These are phyloP conservation scores for Exaiptasia diaphana DNA, from an alignment of 64 coral and sea anemone genomes.

Conservation along the genomic window DNA sequence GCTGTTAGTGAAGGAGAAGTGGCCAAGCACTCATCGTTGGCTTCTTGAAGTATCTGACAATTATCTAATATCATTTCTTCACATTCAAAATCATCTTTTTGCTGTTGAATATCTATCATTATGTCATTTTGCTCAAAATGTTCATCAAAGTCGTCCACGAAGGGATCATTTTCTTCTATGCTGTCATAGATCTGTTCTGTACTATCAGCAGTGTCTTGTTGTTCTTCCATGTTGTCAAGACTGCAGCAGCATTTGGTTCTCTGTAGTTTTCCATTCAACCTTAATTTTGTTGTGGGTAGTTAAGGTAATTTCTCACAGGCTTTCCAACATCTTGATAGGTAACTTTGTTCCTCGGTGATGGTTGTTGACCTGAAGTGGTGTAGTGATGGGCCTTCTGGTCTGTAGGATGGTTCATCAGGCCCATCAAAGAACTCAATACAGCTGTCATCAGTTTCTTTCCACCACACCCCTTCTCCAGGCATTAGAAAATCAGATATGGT, in stretches of 20 bases:
- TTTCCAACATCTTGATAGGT: slow-evolving; percentile 32
- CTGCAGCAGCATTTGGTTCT: neutral
- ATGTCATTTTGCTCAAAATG: too few relatives aligned
- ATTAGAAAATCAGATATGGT: slow-evolving; percentile 52
- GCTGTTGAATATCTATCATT: too few relatives aligned
- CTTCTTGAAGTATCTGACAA: neutral
- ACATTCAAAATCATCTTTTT: neutral
- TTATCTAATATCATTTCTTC: neutral
- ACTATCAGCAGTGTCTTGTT: neutral
- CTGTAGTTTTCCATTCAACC: neutral
- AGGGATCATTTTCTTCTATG: neutral
- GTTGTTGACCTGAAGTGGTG: slow-evolving; percentile 52
- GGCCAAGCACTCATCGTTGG: too few relatives aligned
- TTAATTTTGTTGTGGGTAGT: neutral
- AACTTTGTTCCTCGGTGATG: slow-evolving; percentile 1
- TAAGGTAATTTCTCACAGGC: neutral
- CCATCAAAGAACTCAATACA: slow-evolving; percentile 47
- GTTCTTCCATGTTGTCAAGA: neutral
- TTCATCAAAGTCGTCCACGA: neutral
- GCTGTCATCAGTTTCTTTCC: slow-evolving; percentile 5
- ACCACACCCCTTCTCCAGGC: slow-evolving; percentile 44
- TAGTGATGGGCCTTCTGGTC: slow-evolving; percentile 20
- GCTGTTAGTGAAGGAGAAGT: too few relatives aligned
- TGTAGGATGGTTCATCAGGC: neutral
- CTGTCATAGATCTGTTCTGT: neutral